These are phyloP conservation scores for Unio delphinus DNA, from an alignment of 2,888 invertebrate species.

Conservation along the genomic window DNA sequence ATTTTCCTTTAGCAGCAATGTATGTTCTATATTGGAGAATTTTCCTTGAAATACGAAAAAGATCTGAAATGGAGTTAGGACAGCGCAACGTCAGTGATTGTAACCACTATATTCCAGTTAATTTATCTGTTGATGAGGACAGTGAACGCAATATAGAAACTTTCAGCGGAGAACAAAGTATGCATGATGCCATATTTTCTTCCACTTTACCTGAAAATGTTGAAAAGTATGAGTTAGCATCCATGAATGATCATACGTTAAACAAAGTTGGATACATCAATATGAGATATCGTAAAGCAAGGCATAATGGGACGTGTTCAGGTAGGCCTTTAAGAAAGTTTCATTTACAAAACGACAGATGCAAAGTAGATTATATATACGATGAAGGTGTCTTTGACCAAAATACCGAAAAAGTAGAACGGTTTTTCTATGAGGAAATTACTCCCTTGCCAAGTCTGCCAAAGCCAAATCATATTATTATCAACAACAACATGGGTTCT, in stretches of 20 bases:
- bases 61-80: constrained; percentile 70
- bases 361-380: constrained; percentile 64
- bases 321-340: not conserved
- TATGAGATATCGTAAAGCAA: constrained; percentile 8
- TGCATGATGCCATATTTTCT: constrained; percentile 6
- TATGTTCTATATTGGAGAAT: constrained; percentile 73
- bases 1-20: constrained; percentile 74
- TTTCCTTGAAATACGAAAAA: constrained; percentile 72
- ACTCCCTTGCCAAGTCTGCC: constrained; percentile 6
- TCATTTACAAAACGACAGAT: constrained; percentile 9
- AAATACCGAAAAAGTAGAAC: constrained; percentile 63
- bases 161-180: constrained; percentile 18
- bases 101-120: constrained; percentile 24
- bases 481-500: constrained; percentile 14
- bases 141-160: constrained; percentile 32
- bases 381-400: constrained; percentile 66
- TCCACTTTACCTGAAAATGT: constrained; percentile 14
- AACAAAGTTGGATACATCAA: constrained; percentile 9
- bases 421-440: constrained; percentile 60
- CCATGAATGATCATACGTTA: constrained; percentile 4
- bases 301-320: not conserved
- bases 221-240: constrained; percentile 16
- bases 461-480: constrained; percentile 21
- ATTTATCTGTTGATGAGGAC: constrained; percentile 23
- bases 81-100: constrained; percentile 45